phyloP scores from a whole-genome alignment of 2,797 vertebrate genomes.

The Podarcis siculus region DNA sequence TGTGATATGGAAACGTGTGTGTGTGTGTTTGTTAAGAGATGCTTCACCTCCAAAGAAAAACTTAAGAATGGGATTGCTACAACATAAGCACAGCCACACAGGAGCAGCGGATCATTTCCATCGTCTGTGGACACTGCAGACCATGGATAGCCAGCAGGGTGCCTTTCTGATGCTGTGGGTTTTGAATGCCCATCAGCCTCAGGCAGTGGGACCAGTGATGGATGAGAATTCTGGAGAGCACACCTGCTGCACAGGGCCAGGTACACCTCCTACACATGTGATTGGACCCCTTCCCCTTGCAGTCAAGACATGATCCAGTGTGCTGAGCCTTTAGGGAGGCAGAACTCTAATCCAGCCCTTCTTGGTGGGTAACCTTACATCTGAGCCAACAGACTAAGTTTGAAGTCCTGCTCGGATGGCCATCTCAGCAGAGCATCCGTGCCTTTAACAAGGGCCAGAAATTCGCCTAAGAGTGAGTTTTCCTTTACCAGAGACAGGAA shows the following conservation, averaged over 20 bases:
- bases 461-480: neutral
- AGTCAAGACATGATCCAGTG: neutral
- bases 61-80: neutral
- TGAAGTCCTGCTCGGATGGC: neutral
- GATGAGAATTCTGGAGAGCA: no score
- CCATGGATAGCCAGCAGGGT: no score
- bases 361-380: neutral
- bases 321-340: neutral
- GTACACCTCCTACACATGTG: neutral
- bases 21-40: neutral
- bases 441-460: neutral
- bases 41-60: neutral
- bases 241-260: neutral
- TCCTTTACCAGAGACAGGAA: neutral
- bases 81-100: neutral
- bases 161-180: no score
- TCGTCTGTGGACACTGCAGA: neutral
- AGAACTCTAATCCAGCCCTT: no score
- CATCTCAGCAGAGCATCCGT: neutral
- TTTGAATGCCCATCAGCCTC: no score
- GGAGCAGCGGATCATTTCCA: neutral
- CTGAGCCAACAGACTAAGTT: no score
- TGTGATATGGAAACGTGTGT: neutral
- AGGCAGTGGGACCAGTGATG: no score
- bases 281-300: neutral